phyloP scores from a whole-genome alignment of 2,113 vertebrate species.

The Myanophis thanlyinensis region DNA sequence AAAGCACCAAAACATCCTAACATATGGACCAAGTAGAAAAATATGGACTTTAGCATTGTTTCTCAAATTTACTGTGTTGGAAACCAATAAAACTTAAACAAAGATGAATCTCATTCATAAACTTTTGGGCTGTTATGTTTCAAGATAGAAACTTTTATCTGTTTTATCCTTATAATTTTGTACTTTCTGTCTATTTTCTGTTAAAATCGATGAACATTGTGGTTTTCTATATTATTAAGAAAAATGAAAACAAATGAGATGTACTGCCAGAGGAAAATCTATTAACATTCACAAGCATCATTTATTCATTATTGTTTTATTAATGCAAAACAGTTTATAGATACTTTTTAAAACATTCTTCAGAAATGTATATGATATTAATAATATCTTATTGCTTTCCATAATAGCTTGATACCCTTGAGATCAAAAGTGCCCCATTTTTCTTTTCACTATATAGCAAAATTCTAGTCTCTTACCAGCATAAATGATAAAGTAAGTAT shows the following conservation, averaged over 20 bases:
- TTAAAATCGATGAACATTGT: not conserved
- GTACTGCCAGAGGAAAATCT: not conserved
- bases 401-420: not conserved
- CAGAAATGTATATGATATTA: constrained; percentile 19
- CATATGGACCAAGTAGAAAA: not conserved
- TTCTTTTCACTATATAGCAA: not conserved
- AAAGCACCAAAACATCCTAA: not conserved
- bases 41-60: not conserved
- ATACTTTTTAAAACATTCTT: constrained; percentile 17
- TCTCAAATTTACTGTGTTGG: not conserved
- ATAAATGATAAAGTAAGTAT: not conserved
- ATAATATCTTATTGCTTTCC: constrained; percentile 17
- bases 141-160: not conserved
- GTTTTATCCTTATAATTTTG: not conserved
- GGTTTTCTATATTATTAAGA: not conserved
- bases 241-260: not conserved
- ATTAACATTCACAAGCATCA: not conserved
- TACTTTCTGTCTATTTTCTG: not conserved
- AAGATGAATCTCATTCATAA: not conserved
- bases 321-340: constrained; percentile 9
- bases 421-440: not conserved
- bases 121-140: not conserved
- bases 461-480: not conserved
- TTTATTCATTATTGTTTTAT: constrained; percentile 16
- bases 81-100: not conserved